These are phyloP conservation scores for Psilopogon haemacephalus DNA, from an alignment of 2,113 vertebrate species.

Conservation along the genomic window DNA sequence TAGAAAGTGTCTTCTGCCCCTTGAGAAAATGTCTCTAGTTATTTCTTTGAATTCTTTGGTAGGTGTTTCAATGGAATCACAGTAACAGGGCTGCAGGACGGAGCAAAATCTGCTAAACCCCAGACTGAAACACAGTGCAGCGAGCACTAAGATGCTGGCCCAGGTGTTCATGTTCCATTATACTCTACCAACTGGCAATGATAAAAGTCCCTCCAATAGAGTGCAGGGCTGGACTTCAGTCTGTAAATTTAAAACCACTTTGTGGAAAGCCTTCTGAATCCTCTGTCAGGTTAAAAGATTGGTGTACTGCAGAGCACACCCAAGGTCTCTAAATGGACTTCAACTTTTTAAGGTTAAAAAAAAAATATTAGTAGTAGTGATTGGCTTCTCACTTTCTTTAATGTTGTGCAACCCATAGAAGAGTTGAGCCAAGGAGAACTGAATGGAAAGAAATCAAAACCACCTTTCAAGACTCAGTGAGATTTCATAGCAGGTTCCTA, in stretches of 20 bases:
- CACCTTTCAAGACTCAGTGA: background rate
- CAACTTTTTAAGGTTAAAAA: background rate
- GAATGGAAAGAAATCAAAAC: background rate
- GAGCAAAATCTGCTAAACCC: background rate
- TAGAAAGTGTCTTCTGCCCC: background rate
- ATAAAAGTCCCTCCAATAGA: background rate
- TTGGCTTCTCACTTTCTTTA: background rate
- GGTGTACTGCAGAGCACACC: background rate
- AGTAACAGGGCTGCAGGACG: background rate
- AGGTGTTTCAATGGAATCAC: background rate
- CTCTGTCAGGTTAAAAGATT: background rate
- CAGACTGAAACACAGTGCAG: background rate
- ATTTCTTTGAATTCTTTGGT: background rate
- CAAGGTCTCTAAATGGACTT: background rate
- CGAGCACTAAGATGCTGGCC: background rate
- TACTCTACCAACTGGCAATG: background rate
- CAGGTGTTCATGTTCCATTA: background rate
- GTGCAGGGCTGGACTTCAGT: slow-evolving; percentile 19
- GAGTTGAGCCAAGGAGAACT: background rate
- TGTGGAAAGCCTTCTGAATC: background rate
- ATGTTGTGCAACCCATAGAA: background rate
- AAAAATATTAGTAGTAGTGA: background rate
- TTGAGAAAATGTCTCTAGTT: background rate
- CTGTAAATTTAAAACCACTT: background rate
- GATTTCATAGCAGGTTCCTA: background rate